Base-by-base conservation (phyloP, 2,113 vertebrate species). In the Pithys albifrons region DNA sequence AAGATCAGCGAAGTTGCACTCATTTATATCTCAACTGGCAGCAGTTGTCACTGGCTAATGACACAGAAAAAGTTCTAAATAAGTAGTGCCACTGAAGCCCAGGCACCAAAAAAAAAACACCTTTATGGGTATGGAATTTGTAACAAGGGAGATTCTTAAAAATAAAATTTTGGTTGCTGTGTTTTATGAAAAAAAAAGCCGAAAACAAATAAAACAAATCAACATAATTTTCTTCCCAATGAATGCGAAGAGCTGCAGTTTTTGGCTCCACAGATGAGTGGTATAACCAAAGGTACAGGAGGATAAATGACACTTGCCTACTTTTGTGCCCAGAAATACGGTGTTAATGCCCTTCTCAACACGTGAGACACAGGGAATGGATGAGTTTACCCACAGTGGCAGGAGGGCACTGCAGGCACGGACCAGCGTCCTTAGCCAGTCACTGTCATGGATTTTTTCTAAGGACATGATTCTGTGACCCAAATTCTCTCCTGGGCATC, bases 221-320 rank as follows among this genome's bases (percentile, higher is more conserved):
- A 55, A 55, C 33, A 22, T 10, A 0, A 28, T 65, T n/a, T 67
- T 35, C 13, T 65, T 77, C 45, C 24, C 18, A 27, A 39, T 18
- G 28, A 18, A n/a, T 2, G 29, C 0, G 0, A 24, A 74, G 43
- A 80, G 59, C 9, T 64, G 67, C 20, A 51, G 75, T 18, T 62
- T 64, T 31, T 58, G 37, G 13, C 20, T 62, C 11, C 37, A 12
- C 10, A 39, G 37, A 1, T 20, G 67, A 48, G 24, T 5, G 65
- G 12, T 59, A 2, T 10, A 82, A 13, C 24, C 76, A 25, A 33
- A 39, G 39, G 28, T 6, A 3, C 6, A 0, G 0, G 6, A 20
- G 28, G 18, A 16, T 55, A 37, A 66, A 24, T 62, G 59, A 4
- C 14, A 27, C 10, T 73, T 54, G 5, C 9, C 39, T 28, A 16